Percentiles rank a stretch among this genome's conserved stretches.
Conservation (phyloP, 2,797 vertebrate genomes). For the Hoplostethus atlanticus region DNA sequence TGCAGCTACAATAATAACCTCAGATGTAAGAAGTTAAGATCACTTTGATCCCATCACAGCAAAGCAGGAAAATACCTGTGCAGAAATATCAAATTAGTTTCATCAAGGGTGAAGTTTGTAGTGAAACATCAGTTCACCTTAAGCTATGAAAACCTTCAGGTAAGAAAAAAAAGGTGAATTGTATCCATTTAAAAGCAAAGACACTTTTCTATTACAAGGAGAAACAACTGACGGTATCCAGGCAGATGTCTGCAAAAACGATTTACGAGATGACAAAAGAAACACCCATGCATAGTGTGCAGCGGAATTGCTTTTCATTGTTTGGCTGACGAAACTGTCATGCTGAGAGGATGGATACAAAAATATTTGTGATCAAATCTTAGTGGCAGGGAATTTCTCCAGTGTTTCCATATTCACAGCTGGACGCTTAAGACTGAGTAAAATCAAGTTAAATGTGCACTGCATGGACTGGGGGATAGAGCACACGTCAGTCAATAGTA, state of each 20-base stretch:
- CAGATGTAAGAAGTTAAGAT: slow-evolving; percentile 55
- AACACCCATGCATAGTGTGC: background rate
- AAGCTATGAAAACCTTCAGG: background rate
- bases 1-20: slow-evolving; percentile 52
- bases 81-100: slow-evolving; percentile 21
- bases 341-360: background rate
- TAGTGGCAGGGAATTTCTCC: background rate
- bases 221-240: no score
- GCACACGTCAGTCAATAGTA: background rate
- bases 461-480: background rate
- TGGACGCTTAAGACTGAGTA: background rate
- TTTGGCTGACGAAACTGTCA: slow-evolving; percentile 3
- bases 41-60: slow-evolving; percentile 58
- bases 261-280: background rate
- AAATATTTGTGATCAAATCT: background rate
- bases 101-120: slow-evolving; percentile 23
- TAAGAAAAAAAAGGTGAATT: background rate
- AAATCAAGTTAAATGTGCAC: background rate
- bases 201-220: background rate
- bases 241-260: background rate
- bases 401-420: background rate
- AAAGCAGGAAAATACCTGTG: slow-evolving; percentile 8
- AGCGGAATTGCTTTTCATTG: background rate
- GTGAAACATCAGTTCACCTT: slow-evolving; percentile 1
- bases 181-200: background rate